Conservation (phyloP, 2,888 invertebrate species). For the Platyscelio sp. region DNA sequence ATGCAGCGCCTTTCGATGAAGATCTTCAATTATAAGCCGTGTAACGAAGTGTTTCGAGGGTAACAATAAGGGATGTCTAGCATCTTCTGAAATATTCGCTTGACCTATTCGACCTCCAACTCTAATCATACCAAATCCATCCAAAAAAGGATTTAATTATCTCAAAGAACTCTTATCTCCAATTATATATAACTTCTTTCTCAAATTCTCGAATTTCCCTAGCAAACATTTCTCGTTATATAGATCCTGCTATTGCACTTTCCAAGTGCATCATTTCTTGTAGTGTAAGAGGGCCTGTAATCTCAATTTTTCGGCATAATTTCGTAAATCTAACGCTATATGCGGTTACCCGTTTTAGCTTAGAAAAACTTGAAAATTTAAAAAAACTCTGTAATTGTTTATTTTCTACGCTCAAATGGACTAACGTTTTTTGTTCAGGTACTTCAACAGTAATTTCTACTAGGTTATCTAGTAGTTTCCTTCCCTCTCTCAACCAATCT, state of each 20-base stretch:
- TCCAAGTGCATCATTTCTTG: conserved; percentile 1
- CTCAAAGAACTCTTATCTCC: background rate
- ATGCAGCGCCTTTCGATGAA: background rate
- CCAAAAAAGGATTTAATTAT: conserved; percentile 15
- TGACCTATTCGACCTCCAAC: conserved; percentile 17
- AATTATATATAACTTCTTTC: background rate
- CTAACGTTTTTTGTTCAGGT: background rate
- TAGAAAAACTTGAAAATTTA: conserved; percentile 13
- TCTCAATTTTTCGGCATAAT: background rate
- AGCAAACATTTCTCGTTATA: conserved; percentile 15
- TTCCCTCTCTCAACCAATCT: background rate
- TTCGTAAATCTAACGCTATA: conserved; percentile 23
- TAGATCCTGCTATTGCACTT: background rate
- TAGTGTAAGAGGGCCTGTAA: background rate
- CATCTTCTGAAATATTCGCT: background rate
- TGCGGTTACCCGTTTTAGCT: conserved; percentile 24
- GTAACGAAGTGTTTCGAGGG: conserved; percentile 1
- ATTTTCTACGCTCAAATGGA: background rate
- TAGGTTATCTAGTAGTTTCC: no score
- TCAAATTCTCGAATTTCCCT: background rate
- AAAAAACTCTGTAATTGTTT: no score
- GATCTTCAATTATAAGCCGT: background rate
- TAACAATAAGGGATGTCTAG: conserved; percentile 6
- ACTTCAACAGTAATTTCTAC: no score
- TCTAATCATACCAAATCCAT: background rate